Base-by-base conservation (phyloP, 2,888 invertebrate species). In the Noctuana brunneofusca region DNA sequence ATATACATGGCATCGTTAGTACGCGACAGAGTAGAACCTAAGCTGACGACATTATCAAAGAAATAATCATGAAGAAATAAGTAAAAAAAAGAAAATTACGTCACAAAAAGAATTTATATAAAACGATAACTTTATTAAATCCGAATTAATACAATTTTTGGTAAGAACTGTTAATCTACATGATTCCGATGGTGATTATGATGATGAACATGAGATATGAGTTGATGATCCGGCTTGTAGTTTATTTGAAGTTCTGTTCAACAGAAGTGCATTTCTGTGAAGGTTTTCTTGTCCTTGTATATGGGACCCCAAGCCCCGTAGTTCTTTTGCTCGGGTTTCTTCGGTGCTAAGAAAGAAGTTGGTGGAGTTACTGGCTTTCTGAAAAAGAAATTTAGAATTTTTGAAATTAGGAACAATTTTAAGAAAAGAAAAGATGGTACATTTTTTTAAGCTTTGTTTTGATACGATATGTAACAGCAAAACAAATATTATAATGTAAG, bases 211-310 rank as follows among this genome's bases (percentile, higher is more conserved):
- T 69, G 81, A 83, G 81, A 81, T 79, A 69, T 58, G 71, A 59
- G 24, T 32, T 58, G 50, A 59, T 71, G 70, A 63, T 65, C 49
- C 63, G 63, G 63, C 63, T 63, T 63, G 11, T 63, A 56, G 56
- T 63, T 63, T 11, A 9, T 18, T 56, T 63, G 62, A 49, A 43
- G 46, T 62, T 63, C 48, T 38, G 63, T 64, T 72, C 84, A 94
- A 81, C 93, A 94, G 78, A 92, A 84, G 84, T 96, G 96, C 94
- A 96, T 94, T 72, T 94, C 93, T 66, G 93, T 87, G 81, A 96
- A 96, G 78, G 94, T 92, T 72, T 95, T 92, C 82, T 94, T 95
- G 89, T 95, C 94, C 88, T 96, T 95, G 87, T 93, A 96, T 65
- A 94, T 86, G 35, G 95, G 88, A 65, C 96, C 96, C 95, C 95